These are phyloP conservation scores for Drosophila bocki DNA, from an alignment of 1,140 invertebrate genomes.

Conservation along the genomic window DNA sequence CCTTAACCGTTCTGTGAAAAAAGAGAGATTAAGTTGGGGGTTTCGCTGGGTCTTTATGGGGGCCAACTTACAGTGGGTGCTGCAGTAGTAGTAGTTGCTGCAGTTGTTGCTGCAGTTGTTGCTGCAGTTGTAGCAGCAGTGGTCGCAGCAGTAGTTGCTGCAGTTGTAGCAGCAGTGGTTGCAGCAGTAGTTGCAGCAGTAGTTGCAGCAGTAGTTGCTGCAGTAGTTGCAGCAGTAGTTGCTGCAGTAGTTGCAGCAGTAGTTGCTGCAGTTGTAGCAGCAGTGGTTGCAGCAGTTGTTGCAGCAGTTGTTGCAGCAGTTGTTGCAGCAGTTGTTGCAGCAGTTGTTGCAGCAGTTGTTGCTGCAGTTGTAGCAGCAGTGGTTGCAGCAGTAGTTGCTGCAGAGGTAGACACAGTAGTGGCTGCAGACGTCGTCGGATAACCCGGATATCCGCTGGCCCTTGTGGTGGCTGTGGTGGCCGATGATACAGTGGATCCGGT, in stretches of 20 bases:
- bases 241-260: neutral
- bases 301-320: neutral
- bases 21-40: neutral
- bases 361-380: neutral
- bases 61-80: neutral
- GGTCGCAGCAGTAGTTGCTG: neutral
- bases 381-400: neutral
- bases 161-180: neutral
- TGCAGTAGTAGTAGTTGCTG: neutral
- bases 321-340: neutral
- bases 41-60: neutral
- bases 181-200: neutral
- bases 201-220: neutral
- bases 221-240: neutral
- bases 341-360: neutral
- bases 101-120: neutral
- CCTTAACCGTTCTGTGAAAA: neutral
- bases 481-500: conserved; percentile 5
- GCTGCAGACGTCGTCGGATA: conserved; percentile 4
- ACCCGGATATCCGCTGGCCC: neutral
- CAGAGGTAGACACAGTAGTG: neutral
- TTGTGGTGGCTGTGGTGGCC: conserved; percentile 16
- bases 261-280: neutral
- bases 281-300: neutral
- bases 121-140: neutral